Percentiles rank a stretch among this genome's conserved stretches.
phyloP scores from a whole-genome alignment of 2,113 vertebrate genomes.

The Melanerpes formicivorus region DNA sequence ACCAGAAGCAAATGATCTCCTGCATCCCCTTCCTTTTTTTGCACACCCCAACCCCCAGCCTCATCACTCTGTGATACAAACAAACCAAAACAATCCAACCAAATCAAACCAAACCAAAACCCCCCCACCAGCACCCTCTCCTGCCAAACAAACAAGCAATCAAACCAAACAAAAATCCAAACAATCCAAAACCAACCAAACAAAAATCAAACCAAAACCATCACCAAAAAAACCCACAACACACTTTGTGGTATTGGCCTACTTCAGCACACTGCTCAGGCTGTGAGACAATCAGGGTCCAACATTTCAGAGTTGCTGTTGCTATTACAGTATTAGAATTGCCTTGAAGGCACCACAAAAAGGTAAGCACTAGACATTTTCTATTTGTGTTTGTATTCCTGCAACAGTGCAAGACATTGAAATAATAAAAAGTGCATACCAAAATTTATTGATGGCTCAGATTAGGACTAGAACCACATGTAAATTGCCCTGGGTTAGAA shows the following conservation, averaged over 20 bases:
- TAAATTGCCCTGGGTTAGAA: not conserved
- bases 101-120: too few relatives aligned
- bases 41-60: too few relatives aligned
- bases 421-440: not conserved
- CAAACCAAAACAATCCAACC: too few relatives aligned
- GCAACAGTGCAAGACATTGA: not conserved
- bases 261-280: rapidly evolving
- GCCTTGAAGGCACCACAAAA: not conserved
- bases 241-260: not conserved
- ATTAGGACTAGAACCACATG: not conserved
- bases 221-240: too few relatives aligned
- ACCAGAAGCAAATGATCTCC: not conserved
- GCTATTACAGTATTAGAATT: not conserved
- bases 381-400: not conserved
- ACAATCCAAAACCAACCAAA: too few relatives aligned
- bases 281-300: not conserved
- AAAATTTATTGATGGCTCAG: not conserved
- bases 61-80: not conserved
- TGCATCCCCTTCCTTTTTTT: not conserved
- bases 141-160: too few relatives aligned
- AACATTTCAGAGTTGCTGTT: not conserved
- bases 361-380: not conserved
- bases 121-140: too few relatives aligned
- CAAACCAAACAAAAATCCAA: too few relatives aligned
- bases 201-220: too few relatives aligned